Evolutionary conservation across 2,797 vertebrate genomes (phyloP).

Genomic region (Allobates femoralis): DNA sequence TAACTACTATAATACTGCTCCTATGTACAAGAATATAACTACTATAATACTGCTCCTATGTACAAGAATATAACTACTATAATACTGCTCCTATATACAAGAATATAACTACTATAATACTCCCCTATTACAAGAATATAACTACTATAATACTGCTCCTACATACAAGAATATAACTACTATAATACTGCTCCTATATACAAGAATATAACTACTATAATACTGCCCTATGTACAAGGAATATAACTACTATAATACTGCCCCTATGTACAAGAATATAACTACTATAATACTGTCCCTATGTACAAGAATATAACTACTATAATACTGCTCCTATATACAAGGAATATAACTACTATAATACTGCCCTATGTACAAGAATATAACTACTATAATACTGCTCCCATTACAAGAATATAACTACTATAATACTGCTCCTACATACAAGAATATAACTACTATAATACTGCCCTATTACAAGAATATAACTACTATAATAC

Average conservation of each 20-base stretch:
- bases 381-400: conserved; percentile 4
- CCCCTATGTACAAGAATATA: neutral
- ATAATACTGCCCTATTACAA: neutral
- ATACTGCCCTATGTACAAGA: neutral
- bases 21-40: no score
- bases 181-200: neutral
- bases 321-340: neutral
- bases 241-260: no score
- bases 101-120: conserved; percentile 4
- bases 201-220: conserved; percentile 10
- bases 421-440: no score
- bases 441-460: neutral
- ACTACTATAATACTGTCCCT: neutral
- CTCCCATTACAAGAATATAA: neutral
- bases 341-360: conserved; percentile 3
- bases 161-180: neutral
- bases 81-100: neutral
- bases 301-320: neutral
- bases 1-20: conserved; percentile 19
- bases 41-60: no score
- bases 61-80: no score
- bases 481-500: conserved; percentile 1
- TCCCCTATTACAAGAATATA: conserved; percentile 10
- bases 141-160: neutral
- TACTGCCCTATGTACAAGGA: conserved; percentile 1